Base-by-base conservation (phyloP, 2,888 invertebrate genomes). In the Drosophila gaucha region DNA sequence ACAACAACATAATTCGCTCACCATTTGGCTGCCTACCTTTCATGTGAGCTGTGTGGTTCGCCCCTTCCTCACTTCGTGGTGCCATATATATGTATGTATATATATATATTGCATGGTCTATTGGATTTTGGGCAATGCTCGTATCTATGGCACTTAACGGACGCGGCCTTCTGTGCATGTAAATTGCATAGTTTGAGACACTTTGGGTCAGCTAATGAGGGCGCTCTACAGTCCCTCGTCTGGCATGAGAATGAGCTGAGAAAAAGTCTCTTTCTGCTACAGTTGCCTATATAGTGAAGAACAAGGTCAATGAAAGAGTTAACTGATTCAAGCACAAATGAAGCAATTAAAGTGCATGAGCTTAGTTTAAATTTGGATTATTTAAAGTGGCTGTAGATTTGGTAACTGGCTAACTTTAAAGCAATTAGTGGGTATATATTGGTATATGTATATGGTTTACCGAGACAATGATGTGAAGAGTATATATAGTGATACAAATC, bases 131-230 rank as follows among this genome's bases (percentile, higher is more conserved):
- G 76, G 56, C 70, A 54, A 72, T 24, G 16, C 55, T 58, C 75
- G 47, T 69, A 80, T 78, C 66, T 67, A 16, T 41, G 65, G 67
- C 70, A 78, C 70, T 76, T 74, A 69, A 58, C 60, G 54, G 52
- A 43, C 67, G 72, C 64, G 59, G 73, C 74, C 74, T 63, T 68
- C 77, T 79, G 56, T 75, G 83, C 85, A 86, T 86, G 74, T 78
- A 88, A 88, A 86, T 86, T 80, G 86, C 88, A 88, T 86, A 78
- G 74, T 85, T 88, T 78, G 68, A 71, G 78, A 72, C 84, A 80
- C 84, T 77, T 82, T 83, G 70, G 86, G 77, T 82, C 86, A 86
- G 52, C 77, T 82, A 82, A 82, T 82, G 82, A 86, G 86, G 80
- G 67, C 82, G 84, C 63, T 70, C 68, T 70, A 3, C 47, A 54